A percentile compares a stretch with the other conserved stretches of the same genome.
phyloP scores from a whole-genome alignment of 2,113 vertebrate genomes.

The Tinamus guttatus region DNA sequence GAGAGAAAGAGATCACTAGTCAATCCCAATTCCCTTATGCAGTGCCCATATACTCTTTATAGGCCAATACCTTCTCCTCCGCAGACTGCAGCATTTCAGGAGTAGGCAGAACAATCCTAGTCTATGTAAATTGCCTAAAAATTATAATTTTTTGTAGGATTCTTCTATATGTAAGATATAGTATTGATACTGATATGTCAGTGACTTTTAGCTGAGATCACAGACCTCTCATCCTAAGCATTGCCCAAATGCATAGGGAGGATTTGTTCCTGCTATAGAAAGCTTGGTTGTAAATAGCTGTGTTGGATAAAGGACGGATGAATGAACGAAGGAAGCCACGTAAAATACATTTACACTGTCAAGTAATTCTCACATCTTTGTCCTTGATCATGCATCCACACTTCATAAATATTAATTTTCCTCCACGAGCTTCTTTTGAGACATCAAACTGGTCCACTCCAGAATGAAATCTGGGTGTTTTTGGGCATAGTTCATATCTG shows the following conservation, averaged over 20 bases:
- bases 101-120: background rate
- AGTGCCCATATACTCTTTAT: slow-evolving; percentile 2
- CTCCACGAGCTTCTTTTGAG: background rate
- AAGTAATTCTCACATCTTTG: background rate
- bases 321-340: background rate
- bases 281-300: background rate
- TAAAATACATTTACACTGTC: background rate
- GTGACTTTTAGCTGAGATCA: slow-evolving; percentile 20
- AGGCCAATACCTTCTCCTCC: slow-evolving; percentile 4
- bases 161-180: background rate
- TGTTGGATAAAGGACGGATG: background rate
- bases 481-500: background rate
- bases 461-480: background rate
- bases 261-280: slow-evolving; percentile 9
- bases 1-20: background rate
- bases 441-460: background rate
- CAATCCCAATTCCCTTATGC: slow-evolving; percentile 42
- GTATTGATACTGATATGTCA: background rate
- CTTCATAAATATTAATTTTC: background rate
- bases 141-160: background rate
- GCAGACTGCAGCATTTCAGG: slow-evolving; percentile 19
- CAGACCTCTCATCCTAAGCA: background rate
- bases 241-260: background rate
- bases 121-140: slow-evolving; percentile 10
- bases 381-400: background rate